A percentile compares a stretch with the other conserved stretches of the same genome.
phyloP scores from a whole-genome alignment of 1,140 invertebrate genomes.

The Heliconius hewitsoni region DNA sequence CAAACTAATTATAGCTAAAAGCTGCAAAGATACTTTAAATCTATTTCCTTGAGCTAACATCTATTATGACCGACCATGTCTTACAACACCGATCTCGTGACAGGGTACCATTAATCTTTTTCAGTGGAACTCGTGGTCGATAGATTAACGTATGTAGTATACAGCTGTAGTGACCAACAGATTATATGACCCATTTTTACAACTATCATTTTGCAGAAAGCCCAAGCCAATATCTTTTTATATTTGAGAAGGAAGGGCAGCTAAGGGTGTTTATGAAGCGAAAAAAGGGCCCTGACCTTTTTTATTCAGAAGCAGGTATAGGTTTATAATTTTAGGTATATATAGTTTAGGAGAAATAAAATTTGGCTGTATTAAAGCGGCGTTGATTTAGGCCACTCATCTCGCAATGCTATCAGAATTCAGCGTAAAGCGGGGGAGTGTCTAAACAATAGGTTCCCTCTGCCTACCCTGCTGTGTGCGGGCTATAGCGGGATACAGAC shows the following conservation, averaged over 20 bases:
- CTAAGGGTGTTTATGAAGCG: slow-evolving; percentile 18
- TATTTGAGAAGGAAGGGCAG: slow-evolving; percentile 11
- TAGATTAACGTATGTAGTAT: slow-evolving; percentile 21
- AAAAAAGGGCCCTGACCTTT: slow-evolving; percentile 6
- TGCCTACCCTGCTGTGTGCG: too few species aligned
- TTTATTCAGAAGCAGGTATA: not conserved
- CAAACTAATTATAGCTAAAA: not conserved
- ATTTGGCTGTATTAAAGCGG: not conserved
- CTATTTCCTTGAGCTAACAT: slow-evolving; percentile 15
- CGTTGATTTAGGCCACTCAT: too few species aligned
- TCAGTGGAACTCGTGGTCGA: slow-evolving; percentile 19
- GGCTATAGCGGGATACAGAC: too few species aligned
- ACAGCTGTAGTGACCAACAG: slow-evolving; percentile 16
- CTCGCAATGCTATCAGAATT: too few species aligned
- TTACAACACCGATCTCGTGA: slow-evolving; percentile 33
- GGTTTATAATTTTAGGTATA: not conserved
- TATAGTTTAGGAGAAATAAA: not conserved
- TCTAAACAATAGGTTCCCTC: too few species aligned
- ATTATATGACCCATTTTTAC: slow-evolving; percentile 32
- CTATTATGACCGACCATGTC: slow-evolving; percentile 20
- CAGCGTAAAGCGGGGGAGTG: too few species aligned
- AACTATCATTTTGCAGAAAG: slow-evolving; percentile 19
- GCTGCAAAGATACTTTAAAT: slow-evolving; percentile 11
- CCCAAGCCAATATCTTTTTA: slow-evolving; percentile 11
- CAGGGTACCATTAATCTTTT: slow-evolving; percentile 37